Base-by-base conservation (phyloP, 2,113 vertebrate species). In the Dasypus novemcinctus region DNA sequence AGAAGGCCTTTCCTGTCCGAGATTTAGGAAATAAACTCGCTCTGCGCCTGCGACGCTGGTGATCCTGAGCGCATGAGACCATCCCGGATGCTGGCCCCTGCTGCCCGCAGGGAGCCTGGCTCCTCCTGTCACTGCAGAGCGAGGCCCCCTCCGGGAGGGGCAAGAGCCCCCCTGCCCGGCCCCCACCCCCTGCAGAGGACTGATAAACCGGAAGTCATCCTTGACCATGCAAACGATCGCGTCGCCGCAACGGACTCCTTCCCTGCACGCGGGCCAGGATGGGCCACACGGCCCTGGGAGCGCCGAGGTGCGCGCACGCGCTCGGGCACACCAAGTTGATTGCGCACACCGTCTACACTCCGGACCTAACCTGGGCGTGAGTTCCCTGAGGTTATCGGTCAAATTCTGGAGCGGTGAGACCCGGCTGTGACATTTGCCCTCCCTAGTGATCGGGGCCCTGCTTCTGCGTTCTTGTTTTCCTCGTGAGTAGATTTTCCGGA, bases 271-370 rank as follows among this genome's bases (percentile, higher is more conserved):
- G 29, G 20, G 46, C n/a, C 17, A 20, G 23, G 33, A 52, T 14
- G 5, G 23, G 33, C 31, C 46, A 18, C 3, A 8, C 25, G 20
- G 11, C 27, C 49, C 61, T 43, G 81, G 41, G 41, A 31, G 61
- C 21, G 17, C 14, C 1, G 0, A 49, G 4, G 3, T 31, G 29
- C 63, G n/a, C 33, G n/a, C 12, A n/a, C 5, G 17, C 5, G 54
- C 54, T 20, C 15, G 20, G 54, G 54, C 54, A 57, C 54, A 57
- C 17, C 17, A 5, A 18, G 3, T 3, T 18, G 17, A 14, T 18
- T 57, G 54, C 17, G 18, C 54, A 18, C 15, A 68, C 66, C 15
- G 7, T 17, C 66, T 68, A 7, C 11, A 54, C 46, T 21, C 18
- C 4, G 0, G 46, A 4, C 13, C n/a, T 59, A 41, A 25, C 52